These are phyloP conservation scores for Coregonus suidteri DNA, from an alignment of 2,797 vertebrate genomes.

Conservation along the genomic window DNA sequence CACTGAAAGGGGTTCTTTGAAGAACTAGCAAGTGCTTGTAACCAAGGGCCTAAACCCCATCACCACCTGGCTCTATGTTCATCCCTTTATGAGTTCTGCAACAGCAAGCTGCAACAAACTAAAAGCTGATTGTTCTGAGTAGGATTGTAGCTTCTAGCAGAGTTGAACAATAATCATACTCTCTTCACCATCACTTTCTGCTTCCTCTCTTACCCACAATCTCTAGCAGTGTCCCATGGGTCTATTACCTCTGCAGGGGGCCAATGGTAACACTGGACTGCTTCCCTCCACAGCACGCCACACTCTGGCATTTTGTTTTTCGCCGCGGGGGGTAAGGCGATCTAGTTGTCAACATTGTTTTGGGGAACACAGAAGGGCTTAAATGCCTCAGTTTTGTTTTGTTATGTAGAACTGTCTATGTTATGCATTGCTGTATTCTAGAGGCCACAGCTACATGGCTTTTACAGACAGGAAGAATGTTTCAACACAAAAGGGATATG, in stretches of 20 bases:
- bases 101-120: background rate
- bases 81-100: background rate
- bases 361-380: conserved; percentile 30
- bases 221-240: conserved; percentile 39
- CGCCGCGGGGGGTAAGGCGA: conserved; percentile 19
- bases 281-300: conserved; percentile 36
- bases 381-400: conserved; percentile 35
- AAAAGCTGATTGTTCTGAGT: background rate
- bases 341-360: conserved; percentile 34
- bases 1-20: no score
- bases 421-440: conserved; percentile 9
- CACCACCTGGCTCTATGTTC: background rate
- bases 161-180: conserved; percentile 48
- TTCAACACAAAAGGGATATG: background rate
- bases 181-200: conserved; percentile 14
- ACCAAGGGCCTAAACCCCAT: background rate
- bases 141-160: background rate
- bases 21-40: background rate
- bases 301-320: conserved; percentile 54
- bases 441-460: conserved; percentile 10
- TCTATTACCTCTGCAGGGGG: conserved; percentile 63
- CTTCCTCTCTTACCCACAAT: conserved; percentile 30
- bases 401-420: conserved; percentile 11
- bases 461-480: background rate
- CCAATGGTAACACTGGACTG: conserved; percentile 57